Evolutionary conservation across 2,113 vertebrate genomes (phyloP).

Genomic region (Microcebus jonahi): DNA sequence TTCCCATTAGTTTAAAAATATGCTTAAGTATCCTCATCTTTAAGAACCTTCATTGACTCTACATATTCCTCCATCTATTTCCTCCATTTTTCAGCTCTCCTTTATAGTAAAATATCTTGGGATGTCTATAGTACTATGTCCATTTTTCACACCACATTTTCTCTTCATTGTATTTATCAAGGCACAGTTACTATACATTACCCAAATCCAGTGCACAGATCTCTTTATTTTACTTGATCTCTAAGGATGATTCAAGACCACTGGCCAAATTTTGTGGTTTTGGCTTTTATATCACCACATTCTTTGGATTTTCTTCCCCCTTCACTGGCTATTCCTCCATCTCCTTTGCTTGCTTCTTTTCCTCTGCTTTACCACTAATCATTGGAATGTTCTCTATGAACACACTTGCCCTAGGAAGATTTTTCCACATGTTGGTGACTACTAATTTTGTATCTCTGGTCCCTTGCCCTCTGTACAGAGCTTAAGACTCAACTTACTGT

Average conservation of each 20-base stretch:
- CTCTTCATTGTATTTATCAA: neutral
- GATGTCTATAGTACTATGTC: neutral
- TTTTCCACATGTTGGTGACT: neutral
- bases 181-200: neutral
- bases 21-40: neutral
- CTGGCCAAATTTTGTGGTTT: neutral
- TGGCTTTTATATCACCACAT: neutral
- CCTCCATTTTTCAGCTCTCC: neutral
- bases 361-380: neutral
- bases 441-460: neutral
- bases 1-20: conserved; percentile 13
- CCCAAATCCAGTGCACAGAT: neutral
- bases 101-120: neutral
- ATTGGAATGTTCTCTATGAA: neutral
- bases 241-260: neutral
- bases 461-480: neutral
- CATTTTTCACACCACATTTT: neutral
- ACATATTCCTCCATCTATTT: neutral
- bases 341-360: neutral
- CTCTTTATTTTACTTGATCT: neutral
- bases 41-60: neutral
- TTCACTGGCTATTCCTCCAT: neutral
- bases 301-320: neutral
- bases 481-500: neutral
- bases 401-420: neutral